Conservation (phyloP, 2,797 vertebrate genomes). For the Etheostoma perlongum region DNA sequence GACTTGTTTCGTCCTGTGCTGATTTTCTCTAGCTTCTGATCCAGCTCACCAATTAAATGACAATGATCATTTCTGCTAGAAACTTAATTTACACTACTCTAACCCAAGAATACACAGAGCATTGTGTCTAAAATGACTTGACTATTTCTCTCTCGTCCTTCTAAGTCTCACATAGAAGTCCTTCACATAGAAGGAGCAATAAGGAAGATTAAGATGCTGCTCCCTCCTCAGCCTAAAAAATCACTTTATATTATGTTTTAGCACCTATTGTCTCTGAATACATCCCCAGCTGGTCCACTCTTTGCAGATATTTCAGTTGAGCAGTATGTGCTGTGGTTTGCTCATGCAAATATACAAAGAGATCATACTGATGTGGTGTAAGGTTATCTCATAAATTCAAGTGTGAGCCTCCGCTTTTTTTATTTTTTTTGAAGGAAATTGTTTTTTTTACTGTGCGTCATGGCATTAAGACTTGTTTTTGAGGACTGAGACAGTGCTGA, state of each 20-base stretch:
- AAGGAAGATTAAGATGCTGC: constrained; percentile 30
- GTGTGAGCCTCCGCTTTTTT: background rate
- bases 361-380: background rate
- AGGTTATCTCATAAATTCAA: background rate
- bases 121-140: constrained; percentile 54
- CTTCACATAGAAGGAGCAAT: constrained; percentile 17
- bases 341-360: constrained; percentile 10
- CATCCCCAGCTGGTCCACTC: constrained; percentile 1
- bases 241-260: constrained; percentile 36
- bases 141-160: constrained; percentile 12
- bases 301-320: constrained; percentile 11
- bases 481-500: background rate
- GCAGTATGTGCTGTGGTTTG: constrained; percentile 6
- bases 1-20: constrained; percentile 3
- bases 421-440: background rate
- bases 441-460: background rate
- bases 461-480: constrained; percentile 14
- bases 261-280: constrained; percentile 29
- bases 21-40: background rate
- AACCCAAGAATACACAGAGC: constrained; percentile 28
- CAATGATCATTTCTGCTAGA: constrained; percentile 29
- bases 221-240: constrained; percentile 32
- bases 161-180: constrained; percentile 16
- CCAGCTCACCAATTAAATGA: constrained; percentile 33
- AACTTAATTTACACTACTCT: constrained; percentile 27